Evolutionary conservation across 2,797 vertebrate genomes (phyloP).

Genomic region (Anguilla obscura): DNA sequence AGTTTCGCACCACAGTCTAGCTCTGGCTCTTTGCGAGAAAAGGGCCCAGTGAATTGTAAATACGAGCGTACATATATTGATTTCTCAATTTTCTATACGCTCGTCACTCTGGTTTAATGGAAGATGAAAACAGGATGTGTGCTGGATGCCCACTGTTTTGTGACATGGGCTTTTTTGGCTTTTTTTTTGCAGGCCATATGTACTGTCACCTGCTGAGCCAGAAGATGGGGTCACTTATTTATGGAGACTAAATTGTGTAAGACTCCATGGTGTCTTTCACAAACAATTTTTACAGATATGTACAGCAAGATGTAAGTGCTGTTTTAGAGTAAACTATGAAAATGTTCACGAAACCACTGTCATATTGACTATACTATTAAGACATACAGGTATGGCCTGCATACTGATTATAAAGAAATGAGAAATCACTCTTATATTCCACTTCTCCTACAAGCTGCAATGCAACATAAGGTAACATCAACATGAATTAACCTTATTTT

Average conservation of each 20-base stretch:
- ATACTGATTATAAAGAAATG: not conserved
- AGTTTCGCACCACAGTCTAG: not conserved
- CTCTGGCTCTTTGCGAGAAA: not conserved
- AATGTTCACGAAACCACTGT: not conserved
- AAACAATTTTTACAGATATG: not conserved
- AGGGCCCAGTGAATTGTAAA: constrained; percentile 1
- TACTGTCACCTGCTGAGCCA: not conserved
- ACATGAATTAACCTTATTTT: not conserved
- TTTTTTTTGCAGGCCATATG: not conserved
- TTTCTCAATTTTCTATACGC: not conserved
- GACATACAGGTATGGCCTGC: not conserved
- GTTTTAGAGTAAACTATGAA: not conserved
- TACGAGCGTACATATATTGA: not conserved
- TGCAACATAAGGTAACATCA: not conserved
- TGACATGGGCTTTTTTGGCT: not conserved
- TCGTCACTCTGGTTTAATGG: constrained; percentile 11
- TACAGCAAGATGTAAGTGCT: not conserved
- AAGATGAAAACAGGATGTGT: constrained; percentile 10
- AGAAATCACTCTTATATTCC: no score
- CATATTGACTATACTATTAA: no score
- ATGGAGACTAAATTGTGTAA: not conserved
- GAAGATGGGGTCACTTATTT: not conserved
- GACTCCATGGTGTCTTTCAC: not conserved
- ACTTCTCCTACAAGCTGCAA: no score
- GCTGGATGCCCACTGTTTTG: not conserved